A percentile compares a stretch with the other conserved stretches of the same genome.
These are phyloP conservation scores for Pseudomyrmex cubaensis DNA, from an alignment of 1,140 invertebrate genomes.

Conservation along the genomic window DNA sequence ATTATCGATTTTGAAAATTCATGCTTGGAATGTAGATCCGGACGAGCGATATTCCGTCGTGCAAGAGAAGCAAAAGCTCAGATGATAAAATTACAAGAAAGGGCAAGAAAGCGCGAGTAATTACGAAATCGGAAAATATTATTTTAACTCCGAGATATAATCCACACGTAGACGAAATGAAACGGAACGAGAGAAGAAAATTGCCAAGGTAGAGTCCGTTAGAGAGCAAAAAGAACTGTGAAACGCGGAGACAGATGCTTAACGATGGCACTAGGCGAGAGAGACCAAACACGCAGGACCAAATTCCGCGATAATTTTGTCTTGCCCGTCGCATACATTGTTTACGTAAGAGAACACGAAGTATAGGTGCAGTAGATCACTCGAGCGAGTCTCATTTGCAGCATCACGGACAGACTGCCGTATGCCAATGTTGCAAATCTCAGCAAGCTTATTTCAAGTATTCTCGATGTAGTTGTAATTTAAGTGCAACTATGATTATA, in stretches of 20 bases:
- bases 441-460: neutral
- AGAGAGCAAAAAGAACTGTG: slow-evolving; percentile 13
- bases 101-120: neutral
- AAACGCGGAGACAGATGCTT: neutral
- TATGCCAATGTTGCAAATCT: slow-evolving; percentile 31
- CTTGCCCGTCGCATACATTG: slow-evolving; percentile 17
- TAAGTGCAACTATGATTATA: neutral
- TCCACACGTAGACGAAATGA: neutral
- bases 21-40: slow-evolving; percentile 49
- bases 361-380: neutral
- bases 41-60: slow-evolving; percentile 46
- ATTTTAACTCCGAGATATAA: neutral
- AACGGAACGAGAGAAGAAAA: neutral
- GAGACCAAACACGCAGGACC: slow-evolving; percentile 2
- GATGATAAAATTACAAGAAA: too few relatives aligned
- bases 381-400: neutral
- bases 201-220: neutral
- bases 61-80: neutral
- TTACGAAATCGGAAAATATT: slow-evolving; percentile 15
- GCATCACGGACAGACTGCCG: slow-evolving; percentile 6
- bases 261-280: slow-evolving; percentile 1
- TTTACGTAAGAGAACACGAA: slow-evolving; percentile 13
- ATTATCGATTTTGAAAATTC: slow-evolving; percentile 69
- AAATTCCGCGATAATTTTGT: slow-evolving; percentile 45
- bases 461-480: slow-evolving; percentile 12